phyloP scores from a whole-genome alignment of 1,140 invertebrate genomes.

The Whitmania pigra region DNA sequence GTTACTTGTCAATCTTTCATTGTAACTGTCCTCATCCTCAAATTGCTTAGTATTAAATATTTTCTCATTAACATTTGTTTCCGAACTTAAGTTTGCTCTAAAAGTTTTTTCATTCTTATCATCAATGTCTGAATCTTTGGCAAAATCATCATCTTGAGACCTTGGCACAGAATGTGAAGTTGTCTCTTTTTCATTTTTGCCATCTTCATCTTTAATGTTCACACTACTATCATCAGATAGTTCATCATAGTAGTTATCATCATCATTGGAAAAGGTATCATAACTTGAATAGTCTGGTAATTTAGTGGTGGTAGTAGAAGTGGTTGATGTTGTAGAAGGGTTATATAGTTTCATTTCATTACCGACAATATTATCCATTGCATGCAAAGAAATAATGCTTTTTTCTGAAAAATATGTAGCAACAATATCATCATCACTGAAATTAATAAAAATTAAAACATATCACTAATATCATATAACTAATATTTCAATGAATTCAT shows the following conservation, averaged over 20 bases:
- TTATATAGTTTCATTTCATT: not conserved
- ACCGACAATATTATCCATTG: not conserved
- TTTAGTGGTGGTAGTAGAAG: slow-evolving; percentile 2
- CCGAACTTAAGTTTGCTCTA: too few relatives aligned
- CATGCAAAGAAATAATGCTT: slow-evolving; percentile 1
- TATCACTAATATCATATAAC: too few relatives aligned
- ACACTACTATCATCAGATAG: not conserved
- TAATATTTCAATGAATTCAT: too few relatives aligned
- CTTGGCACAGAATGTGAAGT: too few relatives aligned
- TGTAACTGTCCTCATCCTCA: too few relatives aligned
- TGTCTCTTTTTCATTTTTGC: not conserved
- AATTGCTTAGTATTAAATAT: too few relatives aligned
- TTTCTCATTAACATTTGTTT: too few relatives aligned
- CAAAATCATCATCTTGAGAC: slow-evolving; percentile 1
- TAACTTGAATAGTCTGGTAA: not conserved
- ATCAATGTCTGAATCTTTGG: slow-evolving; percentile 4
- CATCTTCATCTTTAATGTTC: not conserved
- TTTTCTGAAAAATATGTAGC: not conserved
- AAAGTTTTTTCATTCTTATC: not conserved
- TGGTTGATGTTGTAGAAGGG: slow-evolving; percentile 9
- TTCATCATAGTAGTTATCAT: slow-evolving; percentile 8
- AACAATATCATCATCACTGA: too few relatives aligned
- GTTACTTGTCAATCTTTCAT: too few relatives aligned
- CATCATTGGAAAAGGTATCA: not conserved
- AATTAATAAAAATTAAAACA: too few relatives aligned